Evolutionary conservation across 2,888 invertebrate species (phyloP).

Genomic region (Phasia obesa): DNA sequence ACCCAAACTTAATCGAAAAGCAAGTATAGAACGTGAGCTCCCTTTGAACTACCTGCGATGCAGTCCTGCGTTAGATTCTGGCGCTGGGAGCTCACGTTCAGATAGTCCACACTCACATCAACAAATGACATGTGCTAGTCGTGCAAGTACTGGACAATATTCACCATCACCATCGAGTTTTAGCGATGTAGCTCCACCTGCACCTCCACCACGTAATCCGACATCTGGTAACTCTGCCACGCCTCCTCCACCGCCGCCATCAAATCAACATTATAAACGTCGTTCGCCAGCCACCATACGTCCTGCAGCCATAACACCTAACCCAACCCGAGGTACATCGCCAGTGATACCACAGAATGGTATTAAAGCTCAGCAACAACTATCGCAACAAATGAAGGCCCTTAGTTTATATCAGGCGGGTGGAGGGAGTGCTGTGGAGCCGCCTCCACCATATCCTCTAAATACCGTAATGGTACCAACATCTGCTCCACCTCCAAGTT

Average conservation of each 20-base stretch:
- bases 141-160: constrained; percentile 81
- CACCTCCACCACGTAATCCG: constrained; percentile 89
- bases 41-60: constrained; percentile 86
- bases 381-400: constrained; percentile 94
- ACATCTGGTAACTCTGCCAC: constrained; percentile 85
- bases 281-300: constrained; percentile 89
- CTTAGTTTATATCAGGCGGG: constrained; percentile 89
- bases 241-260: constrained; percentile 86
- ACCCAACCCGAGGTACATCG: constrained; percentile 87
- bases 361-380: constrained; percentile 93
- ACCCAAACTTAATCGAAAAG: constrained; percentile 92
- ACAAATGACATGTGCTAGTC: constrained; percentile 84
- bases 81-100: constrained; percentile 93
- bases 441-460: constrained; percentile 88
- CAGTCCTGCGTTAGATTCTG: constrained; percentile 93
- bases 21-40: constrained; percentile 93
- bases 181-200: constrained; percentile 86
- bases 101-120: constrained; percentile 92
- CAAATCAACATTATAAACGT: constrained; percentile 88
- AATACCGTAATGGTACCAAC: constrained; percentile 83
- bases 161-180: constrained; percentile 84
- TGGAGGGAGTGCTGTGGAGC: constrained; percentile 86
- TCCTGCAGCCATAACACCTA: constrained; percentile 83
- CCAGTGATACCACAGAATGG: constrained; percentile 81
- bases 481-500: constrained; percentile 87